Percentiles rank a stretch among this genome's conserved stretches.
Evolutionary conservation across 2,797 vertebrate genomes (phyloP).

Genomic region (Falco biarmicus): DNA sequence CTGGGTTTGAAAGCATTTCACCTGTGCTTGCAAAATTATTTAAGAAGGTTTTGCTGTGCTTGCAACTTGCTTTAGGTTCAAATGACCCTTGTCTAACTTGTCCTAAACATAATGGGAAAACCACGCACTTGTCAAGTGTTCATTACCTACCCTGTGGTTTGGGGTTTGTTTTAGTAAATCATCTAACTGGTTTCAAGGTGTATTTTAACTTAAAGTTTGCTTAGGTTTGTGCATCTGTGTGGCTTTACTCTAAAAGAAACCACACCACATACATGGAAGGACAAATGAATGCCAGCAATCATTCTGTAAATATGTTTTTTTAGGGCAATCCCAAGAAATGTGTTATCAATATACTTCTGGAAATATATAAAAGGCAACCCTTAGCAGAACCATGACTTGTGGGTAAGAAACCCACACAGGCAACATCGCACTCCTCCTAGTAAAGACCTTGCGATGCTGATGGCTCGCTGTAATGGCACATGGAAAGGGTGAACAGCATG

Average conservation of each 20-base stretch:
- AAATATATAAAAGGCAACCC: background rate
- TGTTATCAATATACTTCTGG: background rate
- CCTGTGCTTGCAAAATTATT: background rate
- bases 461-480: background rate
- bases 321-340: background rate
- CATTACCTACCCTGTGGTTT: background rate
- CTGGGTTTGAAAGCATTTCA: background rate
- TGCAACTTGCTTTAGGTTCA: background rate
- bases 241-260: background rate
- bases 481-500: background rate
- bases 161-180: background rate
- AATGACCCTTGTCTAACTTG: background rate
- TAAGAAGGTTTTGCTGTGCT: background rate
- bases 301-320: background rate
- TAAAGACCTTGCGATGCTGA: background rate
- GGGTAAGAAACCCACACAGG: background rate
- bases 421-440: background rate
- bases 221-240: background rate
- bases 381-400: background rate
- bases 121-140: background rate
- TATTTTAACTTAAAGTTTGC: background rate
- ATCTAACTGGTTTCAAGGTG: background rate
- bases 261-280: background rate
- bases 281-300: background rate
- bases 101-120: background rate